Evolutionary conservation across 2,113 vertebrate species (phyloP), one percentile per base, ranked within the genome.

Genomic region (Caracal caracal): DNA sequence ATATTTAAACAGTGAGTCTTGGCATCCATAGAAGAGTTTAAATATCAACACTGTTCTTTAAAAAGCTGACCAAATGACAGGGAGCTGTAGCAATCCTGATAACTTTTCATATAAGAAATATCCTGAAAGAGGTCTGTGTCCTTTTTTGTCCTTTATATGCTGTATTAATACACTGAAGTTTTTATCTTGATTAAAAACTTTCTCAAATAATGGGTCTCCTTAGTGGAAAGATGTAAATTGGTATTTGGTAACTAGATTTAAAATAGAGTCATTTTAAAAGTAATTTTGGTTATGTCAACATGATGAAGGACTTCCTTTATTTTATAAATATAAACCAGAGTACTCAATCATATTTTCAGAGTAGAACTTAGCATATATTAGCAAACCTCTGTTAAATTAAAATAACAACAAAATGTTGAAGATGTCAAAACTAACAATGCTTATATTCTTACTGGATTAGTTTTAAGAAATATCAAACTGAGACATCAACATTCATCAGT

Each of bases 1-100:
- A 88, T 96, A 66, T 93, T 93, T 91, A 83, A 88, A 91, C 33
- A 94, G 35, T 76, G 73, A 86, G 19, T 73, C 65, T 90, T 96
- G 65, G 30, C 20, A 86, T 30, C 33, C 43, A 59, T 40, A 65
- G 71, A 93, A 88, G 33, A n/a, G 11, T 79, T 95, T 82, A 89
- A 96, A 88, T 5, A 90, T 91, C 73, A 79, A 86, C 59, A 68
- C 49, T 37, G 10, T 37, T 88, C 66, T 96, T 88, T 30, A 90
- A 79, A 94, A 95, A 92, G 30, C 22, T 94, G 73, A 93, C 78
- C 37, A 95, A 65, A 70, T 83, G 71, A 26, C 33, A 94, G 66
- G 2, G 22, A 78, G 30, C 9, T 81, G 22, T 56, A 17, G 4
- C 13, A 79, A 91, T 83, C 63, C 61, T 89, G 17, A 9, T 87